A percentile compares a stretch with the other conserved stretches of the same genome.
Conservation (phyloP, 2,113 vertebrate genomes). For the Erythrocercus mccallii region DNA sequence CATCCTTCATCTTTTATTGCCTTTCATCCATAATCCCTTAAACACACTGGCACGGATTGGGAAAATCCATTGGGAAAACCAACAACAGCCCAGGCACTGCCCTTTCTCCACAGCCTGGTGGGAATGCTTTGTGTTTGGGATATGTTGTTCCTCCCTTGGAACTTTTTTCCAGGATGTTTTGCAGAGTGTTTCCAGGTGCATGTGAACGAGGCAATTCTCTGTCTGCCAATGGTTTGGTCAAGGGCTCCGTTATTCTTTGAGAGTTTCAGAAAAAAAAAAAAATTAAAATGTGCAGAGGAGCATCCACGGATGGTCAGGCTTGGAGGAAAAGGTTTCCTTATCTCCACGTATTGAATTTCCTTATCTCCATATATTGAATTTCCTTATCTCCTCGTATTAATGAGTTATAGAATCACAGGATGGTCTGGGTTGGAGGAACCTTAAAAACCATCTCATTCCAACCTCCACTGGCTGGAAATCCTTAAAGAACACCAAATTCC, state of each 20-base stretch:
- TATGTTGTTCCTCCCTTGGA: not conserved
- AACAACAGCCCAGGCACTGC: not conserved
- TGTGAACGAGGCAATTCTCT: not conserved
- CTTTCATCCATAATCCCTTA: not conserved
- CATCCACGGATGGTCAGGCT: too few species aligned
- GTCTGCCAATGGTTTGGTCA: not conserved
- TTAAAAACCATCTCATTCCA: not conserved
- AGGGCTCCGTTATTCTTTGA: not conserved
- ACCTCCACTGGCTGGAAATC: not conserved
- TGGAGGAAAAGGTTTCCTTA: too few species aligned
- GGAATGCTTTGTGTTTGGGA: not conserved
- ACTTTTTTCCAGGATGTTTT: not conserved
- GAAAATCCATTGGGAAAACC: not conserved
- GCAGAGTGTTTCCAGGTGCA: not conserved
- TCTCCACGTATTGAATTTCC: too few species aligned
- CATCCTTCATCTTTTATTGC: not conserved
- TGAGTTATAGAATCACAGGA: not conserved
- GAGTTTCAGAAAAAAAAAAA: not conserved
- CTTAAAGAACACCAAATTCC: not conserved
- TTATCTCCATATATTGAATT: not conserved
- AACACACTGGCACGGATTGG: not conserved
- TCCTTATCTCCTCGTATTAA: accelerated
- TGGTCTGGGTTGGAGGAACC: not conserved
- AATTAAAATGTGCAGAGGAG: not conserved
- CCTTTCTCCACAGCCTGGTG: not conserved